phyloP scores from a whole-genome alignment of 1,140 invertebrate genomes.

The Drosophila ficusphila region DNA sequence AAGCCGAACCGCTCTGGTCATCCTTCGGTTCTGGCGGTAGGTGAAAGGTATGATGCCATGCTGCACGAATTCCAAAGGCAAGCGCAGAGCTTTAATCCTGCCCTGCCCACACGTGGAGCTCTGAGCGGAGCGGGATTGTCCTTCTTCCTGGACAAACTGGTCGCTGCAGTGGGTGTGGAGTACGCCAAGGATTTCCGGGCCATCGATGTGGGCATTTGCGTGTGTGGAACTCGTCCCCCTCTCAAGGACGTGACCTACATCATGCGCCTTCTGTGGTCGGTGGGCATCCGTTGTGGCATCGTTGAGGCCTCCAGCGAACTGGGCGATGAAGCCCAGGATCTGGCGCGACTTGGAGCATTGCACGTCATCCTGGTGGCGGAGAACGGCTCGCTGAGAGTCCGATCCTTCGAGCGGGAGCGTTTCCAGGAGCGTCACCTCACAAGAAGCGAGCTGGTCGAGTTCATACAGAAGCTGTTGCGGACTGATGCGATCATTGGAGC shows the following conservation, averaged over 20 bases:
- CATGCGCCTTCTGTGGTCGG: slow-evolving; percentile 84
- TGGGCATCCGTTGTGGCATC: slow-evolving; percentile 84
- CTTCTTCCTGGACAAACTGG: slow-evolving; percentile 89
- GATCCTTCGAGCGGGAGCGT: slow-evolving; percentile 87
- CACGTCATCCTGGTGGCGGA: slow-evolving; percentile 89
- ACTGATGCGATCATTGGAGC: slow-evolving; percentile 24
- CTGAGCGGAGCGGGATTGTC: slow-evolving; percentile 89
- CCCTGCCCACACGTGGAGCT: slow-evolving; percentile 72
- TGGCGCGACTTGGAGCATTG: slow-evolving; percentile 87
- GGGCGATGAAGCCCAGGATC: slow-evolving; percentile 88
- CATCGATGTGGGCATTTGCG: slow-evolving; percentile 89
- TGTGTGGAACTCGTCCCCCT: slow-evolving; percentile 85
- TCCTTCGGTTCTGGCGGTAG: slow-evolving; percentile 83
- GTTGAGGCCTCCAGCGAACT: slow-evolving; percentile 75
- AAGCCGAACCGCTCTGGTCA: slow-evolving; percentile 71
- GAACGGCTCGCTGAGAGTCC: slow-evolving; percentile 86
- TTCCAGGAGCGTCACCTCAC: slow-evolving; percentile 88
- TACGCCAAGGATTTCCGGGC: slow-evolving; percentile 79
- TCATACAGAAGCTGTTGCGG: slow-evolving; percentile 85
- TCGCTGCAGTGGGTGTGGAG: slow-evolving; percentile 85
- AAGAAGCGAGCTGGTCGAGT: slow-evolving; percentile 86
- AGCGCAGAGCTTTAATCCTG: slow-evolving; percentile 75
- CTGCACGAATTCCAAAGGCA: slow-evolving; percentile 83
- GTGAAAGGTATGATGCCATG: slow-evolving; percentile 85
- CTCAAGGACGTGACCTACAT: slow-evolving; percentile 87